Conservation (phyloP, 2,113 vertebrate species). For the Neotoma lepida region DNA sequence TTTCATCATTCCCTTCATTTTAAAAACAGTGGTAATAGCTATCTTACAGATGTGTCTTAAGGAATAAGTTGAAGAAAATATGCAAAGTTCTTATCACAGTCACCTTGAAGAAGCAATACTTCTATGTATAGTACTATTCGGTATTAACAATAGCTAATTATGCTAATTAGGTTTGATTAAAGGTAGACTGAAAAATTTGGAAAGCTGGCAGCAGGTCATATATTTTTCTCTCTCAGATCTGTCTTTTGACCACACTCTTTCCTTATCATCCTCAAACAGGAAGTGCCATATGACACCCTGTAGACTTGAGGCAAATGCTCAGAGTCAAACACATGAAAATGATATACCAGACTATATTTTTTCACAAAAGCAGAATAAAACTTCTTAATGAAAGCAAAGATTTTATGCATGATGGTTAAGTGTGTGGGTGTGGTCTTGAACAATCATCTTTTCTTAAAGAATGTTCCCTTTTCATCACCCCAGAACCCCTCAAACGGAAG, state of each 20-base stretch:
- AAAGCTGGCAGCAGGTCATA: background rate
- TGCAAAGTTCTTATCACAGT: background rate
- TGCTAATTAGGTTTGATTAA: background rate
- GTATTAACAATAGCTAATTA: background rate
- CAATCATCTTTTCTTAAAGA: constrained; percentile 25
- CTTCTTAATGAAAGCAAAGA: constrained; percentile 4
- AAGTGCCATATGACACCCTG: background rate
- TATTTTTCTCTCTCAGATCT: background rate
- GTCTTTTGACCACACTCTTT: background rate
- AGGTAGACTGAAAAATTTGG: background rate
- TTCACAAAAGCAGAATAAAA: background rate
- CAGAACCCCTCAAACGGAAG: constrained; percentile 15
- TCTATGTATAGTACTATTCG: background rate
- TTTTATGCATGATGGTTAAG: background rate
- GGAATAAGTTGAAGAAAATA: background rate
- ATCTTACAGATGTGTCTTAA: background rate
- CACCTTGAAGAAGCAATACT: background rate
- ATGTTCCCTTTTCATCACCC: background rate
- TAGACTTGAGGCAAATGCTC: background rate
- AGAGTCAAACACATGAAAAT: background rate
- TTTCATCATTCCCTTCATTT: no score
- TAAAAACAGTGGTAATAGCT: background rate
- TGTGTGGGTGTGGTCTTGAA: background rate
- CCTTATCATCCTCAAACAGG: background rate
- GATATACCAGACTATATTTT: background rate